These are phyloP conservation scores for Hozukius guyotensis DNA, from an alignment of 2,797 vertebrate genomes.

Conservation along the genomic window DNA sequence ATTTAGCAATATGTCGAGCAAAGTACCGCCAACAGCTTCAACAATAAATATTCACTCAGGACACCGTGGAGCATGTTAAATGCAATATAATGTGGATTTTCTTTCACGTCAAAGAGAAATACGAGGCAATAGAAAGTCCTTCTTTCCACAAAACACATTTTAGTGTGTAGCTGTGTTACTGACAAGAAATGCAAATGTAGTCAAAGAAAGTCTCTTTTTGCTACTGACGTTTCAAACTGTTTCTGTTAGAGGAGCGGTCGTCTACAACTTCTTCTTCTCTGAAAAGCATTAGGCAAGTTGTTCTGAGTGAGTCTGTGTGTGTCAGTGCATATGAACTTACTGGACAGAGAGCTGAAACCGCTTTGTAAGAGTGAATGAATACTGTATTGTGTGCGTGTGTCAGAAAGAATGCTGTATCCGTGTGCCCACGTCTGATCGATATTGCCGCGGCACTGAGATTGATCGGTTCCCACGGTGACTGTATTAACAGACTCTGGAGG, in stretches of 20 bases:
- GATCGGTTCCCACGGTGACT: slow-evolving; percentile 90
- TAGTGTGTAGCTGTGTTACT: too few species aligned
- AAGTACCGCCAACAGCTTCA: background rate
- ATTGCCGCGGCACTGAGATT: slow-evolving; percentile 86
- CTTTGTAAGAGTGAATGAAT: slow-evolving; percentile 33
- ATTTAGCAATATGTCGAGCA: background rate
- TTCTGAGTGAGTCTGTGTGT: slow-evolving; percentile 8
- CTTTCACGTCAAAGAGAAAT: background rate
- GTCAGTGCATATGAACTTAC: background rate
- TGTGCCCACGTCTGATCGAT: slow-evolving; percentile 83
- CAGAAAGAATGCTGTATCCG: slow-evolving; percentile 24
- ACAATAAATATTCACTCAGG: background rate
- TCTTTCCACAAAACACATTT: background rate
- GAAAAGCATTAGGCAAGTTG: background rate
- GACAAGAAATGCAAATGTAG: background rate
- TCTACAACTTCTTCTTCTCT: background rate
- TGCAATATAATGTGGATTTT: background rate
- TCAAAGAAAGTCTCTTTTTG: background rate
- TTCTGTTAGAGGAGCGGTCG: background rate
- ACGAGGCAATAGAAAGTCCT: background rate
- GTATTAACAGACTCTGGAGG: slow-evolving; percentile 88
- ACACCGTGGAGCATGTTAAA: background rate
- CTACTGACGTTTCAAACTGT: background rate
- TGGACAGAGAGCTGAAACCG: slow-evolving; percentile 2
- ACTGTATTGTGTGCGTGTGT: slow-evolving; percentile 21